Evolutionary conservation across 2,113 vertebrate genomes (phyloP).

Genomic region (Atrichornis clamosus): DNA sequence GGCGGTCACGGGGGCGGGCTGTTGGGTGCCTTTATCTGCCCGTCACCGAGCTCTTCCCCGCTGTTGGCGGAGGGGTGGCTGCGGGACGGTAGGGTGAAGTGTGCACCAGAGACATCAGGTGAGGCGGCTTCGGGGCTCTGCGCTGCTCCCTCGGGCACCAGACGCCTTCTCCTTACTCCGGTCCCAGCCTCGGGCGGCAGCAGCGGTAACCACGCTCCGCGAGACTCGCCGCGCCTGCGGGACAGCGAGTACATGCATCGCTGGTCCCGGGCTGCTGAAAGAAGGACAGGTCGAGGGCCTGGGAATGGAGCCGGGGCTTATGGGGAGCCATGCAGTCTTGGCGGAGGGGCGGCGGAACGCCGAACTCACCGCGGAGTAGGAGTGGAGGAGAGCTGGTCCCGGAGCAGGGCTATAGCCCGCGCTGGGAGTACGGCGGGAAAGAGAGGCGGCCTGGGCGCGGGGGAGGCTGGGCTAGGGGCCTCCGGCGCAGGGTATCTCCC

Average conservation of each 20-base stretch:
- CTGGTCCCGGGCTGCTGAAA: not conserved
- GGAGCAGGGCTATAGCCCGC: not conserved
- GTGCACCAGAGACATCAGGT: accelerated
- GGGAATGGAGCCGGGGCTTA: no score
- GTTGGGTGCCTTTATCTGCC: not conserved
- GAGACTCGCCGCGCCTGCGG: not conserved
- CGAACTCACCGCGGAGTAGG: not conserved
- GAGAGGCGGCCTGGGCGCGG: not conserved
- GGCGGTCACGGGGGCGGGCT: not conserved
- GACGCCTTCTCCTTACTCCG: accelerated
- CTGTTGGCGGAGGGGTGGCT: accelerated
- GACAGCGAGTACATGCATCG: not conserved
- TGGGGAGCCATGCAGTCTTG: not conserved
- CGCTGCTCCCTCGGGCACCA: not conserved
- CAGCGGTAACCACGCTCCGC: not conserved
- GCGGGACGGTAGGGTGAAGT: accelerated
- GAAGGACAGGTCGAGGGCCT: not conserved
- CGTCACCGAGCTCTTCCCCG: accelerated
- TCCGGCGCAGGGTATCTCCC: accelerated
- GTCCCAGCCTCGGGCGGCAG: not conserved
- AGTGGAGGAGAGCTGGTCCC: not conserved
- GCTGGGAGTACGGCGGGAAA: not conserved
- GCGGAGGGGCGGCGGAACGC: no score
- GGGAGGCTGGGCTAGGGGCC: not conserved
- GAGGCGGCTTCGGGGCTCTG: not conserved